Evolutionary conservation across 2,797 vertebrate genomes (phyloP).

Genomic region (Cyclopterus lumpus): DNA sequence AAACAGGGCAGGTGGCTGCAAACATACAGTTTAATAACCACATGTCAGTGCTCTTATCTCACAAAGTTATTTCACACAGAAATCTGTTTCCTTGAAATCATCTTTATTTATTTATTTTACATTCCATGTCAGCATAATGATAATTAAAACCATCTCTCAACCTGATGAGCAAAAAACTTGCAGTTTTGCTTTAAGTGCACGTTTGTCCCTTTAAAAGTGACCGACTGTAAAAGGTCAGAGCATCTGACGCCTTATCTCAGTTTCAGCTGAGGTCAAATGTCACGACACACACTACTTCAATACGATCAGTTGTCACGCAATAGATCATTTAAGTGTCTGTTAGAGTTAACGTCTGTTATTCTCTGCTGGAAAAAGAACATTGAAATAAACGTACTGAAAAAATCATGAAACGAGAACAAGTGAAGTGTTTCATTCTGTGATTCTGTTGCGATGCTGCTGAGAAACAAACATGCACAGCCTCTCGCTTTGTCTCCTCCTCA

Average conservation of each 20-base stretch:
- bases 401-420: conserved; percentile 23
- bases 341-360: conserved; percentile 53
- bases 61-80: conserved; percentile 22
- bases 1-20: conserved; percentile 52
- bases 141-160: not conserved
- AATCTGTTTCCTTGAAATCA: conserved; percentile 19
- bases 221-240: conserved; percentile 21
- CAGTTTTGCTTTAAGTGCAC: conserved; percentile 13
- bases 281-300: conserved; percentile 28
- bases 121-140: conserved; percentile 2
- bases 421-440: conserved; percentile 51
- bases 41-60: conserved; percentile 44
- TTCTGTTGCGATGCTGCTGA: conserved; percentile 42
- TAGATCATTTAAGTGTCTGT: conserved; percentile 53
- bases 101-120: not conserved
- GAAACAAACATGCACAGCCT: conserved; percentile 44
- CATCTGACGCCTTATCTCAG: conserved; percentile 16
- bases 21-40: conserved; percentile 40
- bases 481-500: conserved; percentile 37
- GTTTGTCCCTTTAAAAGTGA: conserved; percentile 9
- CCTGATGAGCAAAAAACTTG: not conserved
- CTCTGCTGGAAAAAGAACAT: conserved; percentile 53
- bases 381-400: conserved; percentile 70
- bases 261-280: conserved; percentile 42
- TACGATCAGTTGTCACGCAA: conserved; percentile 16